These are phyloP conservation scores for Palaemon carinicauda DNA, from an alignment of 1,140 invertebrate species.

Conservation along the genomic window DNA sequence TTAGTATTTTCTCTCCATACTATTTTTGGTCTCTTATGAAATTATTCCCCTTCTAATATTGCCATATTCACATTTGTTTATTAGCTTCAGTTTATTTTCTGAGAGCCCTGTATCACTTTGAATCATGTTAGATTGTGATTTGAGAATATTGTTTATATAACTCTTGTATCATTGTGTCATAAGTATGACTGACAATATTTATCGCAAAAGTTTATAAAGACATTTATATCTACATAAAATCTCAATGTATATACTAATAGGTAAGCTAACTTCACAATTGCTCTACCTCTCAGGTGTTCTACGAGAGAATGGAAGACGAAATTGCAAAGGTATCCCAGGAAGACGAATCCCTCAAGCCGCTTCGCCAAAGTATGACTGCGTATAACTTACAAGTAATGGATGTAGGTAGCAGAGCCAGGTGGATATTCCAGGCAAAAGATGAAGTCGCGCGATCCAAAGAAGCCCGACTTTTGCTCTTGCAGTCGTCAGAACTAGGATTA, in stretches of 20 bases:
- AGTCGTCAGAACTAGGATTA: not conserved
- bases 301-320: not conserved
- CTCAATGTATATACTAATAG: not conserved
- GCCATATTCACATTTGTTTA: not conserved
- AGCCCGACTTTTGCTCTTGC: not conserved
- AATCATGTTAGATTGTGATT: no score
- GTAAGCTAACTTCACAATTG: not conserved
- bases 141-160: no score
- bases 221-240: no score
- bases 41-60: not conserved
- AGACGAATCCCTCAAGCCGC: no score
- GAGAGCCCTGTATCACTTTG: no score
- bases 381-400: not conserved
- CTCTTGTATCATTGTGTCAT: no score
- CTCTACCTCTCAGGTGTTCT: not conserved
- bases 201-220: no score
- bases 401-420: not conserved
- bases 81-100: no score
- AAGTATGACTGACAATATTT: no score
- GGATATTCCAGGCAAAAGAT: not conserved
- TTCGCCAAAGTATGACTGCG: not conserved
- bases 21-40: not conserved
- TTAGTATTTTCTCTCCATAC: not conserved
- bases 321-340: not conserved
- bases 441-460: not conserved